phyloP scores from a whole-genome alignment of 2,113 vertebrate species.

The Scolopax mira region DNA sequence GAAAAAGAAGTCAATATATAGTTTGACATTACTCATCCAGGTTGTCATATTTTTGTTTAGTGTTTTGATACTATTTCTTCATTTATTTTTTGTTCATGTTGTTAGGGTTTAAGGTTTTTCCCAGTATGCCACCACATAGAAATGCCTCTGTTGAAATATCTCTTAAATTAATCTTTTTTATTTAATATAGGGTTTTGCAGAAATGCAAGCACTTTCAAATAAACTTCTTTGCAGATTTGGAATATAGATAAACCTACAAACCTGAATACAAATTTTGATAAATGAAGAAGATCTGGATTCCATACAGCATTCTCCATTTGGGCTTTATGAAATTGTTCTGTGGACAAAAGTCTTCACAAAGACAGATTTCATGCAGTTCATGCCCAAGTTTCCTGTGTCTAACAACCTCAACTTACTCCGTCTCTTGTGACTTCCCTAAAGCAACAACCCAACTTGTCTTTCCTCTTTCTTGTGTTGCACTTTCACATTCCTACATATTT shows the following conservation, averaged over 20 bases:
- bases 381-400: neutral
- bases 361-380: neutral
- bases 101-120: neutral
- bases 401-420: neutral
- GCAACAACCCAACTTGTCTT: neutral
- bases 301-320: neutral
- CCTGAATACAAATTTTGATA: neutral
- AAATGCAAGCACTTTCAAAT: neutral
- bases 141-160: neutral
- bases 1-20: neutral
- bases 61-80: neutral
- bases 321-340: neutral
- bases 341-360: neutral
- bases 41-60: neutral
- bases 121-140: neutral
- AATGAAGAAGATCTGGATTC: neutral
- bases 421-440: neutral
- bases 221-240: neutral
- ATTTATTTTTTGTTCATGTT: neutral
- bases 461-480: neutral
- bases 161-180: neutral
- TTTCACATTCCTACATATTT: neutral
- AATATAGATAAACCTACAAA: neutral
- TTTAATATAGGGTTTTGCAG: neutral
- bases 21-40: neutral